Conservation (phyloP, 2,113 vertebrate species). For the Hippoglossus stenolepis region DNA sequence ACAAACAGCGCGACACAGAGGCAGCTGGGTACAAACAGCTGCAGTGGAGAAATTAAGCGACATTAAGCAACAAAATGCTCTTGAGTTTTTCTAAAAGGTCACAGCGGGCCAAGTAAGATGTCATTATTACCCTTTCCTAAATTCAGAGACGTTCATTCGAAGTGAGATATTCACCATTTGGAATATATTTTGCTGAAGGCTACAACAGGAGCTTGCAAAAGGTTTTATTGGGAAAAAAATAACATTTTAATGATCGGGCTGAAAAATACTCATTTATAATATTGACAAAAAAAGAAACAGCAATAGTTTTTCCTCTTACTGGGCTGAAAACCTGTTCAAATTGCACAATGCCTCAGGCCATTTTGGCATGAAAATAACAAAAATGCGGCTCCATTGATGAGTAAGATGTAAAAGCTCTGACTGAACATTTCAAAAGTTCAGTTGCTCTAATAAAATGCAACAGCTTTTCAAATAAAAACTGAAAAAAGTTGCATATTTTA, state of each 20-base stretch:
- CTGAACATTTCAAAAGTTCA: not conserved
- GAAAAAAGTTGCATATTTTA: no score
- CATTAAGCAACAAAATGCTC: slow-evolving; percentile 31
- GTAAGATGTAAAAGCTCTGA: not conserved
- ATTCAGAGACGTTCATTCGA: not conserved
- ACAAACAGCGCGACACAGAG: slow-evolving; percentile 14
- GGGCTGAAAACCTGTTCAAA: not conserved
- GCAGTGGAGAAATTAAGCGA: slow-evolving; percentile 5
- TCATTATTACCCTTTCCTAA: slow-evolving; percentile 14
- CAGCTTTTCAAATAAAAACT: no score
- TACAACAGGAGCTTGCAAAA: not conserved
- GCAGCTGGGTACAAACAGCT: slow-evolving; percentile 33
- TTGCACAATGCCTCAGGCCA: not conserved
- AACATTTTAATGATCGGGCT: not conserved
- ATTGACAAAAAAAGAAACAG: not conserved
- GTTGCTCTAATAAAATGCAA: not conserved
- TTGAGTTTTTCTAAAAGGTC: slow-evolving; percentile 28
- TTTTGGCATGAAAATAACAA: not conserved
- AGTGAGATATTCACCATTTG: not conserved
- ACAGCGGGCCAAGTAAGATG: slow-evolving; percentile 14
- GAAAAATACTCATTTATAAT: not conserved
- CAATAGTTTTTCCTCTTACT: not conserved
- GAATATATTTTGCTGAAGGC: not conserved
- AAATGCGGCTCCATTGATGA: not conserved
- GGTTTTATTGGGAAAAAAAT: not conserved